Evolutionary conservation across 37 sponge, comb jelly and placozoan species (phyloP), one percentile per base, ranked within the genome.

Genomic region (Oopsacas minuta): DNA sequence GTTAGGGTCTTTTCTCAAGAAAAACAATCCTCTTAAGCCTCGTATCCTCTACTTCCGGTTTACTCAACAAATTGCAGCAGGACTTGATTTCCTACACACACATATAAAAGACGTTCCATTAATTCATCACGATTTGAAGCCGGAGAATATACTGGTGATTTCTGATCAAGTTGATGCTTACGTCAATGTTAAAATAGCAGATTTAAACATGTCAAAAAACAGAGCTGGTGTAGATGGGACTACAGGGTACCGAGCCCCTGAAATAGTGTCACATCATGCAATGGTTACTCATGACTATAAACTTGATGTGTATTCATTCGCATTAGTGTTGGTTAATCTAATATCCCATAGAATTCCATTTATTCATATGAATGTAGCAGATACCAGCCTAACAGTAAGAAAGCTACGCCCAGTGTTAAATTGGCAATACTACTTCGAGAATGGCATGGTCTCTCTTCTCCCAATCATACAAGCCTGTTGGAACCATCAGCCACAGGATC

Each of bases 401-500:
- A n/a, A n/a, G 17, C 7, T 61, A n/a, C 75, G 75, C 28, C 75
- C 75, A 61, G 75, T 32, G 5, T 61, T 61, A 61, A 61, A 61
- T 20, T 61, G 75, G 75, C 75, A 61, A n/a, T 3, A 20, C 5
- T 25, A 61, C 75, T 61, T 61, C 30, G 75, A 61, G 75, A 61
- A 12, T 32, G 75, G 75, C 28, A 61, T 61, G 3, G 75, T 61
- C 5, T 61, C 75, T 61, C 75, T 61, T 34, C 28, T 61, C 5
- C 75, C 75, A 12, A 12, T 61, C 22, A 61, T 61, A 61, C 75
- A 61, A n/a, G 75, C 75, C 7, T 61, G 75, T 61, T 61, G 75
- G 75, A 61, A n/a, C 22, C 75, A 61, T 25, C 28, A 61, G 28
- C 75, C 75, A 25, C 20, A 61, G 22, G 30, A 61, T 25, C 20